Base-by-base conservation (phyloP, 1,140 invertebrate species). In the Bombus vancouverensis region DNA sequence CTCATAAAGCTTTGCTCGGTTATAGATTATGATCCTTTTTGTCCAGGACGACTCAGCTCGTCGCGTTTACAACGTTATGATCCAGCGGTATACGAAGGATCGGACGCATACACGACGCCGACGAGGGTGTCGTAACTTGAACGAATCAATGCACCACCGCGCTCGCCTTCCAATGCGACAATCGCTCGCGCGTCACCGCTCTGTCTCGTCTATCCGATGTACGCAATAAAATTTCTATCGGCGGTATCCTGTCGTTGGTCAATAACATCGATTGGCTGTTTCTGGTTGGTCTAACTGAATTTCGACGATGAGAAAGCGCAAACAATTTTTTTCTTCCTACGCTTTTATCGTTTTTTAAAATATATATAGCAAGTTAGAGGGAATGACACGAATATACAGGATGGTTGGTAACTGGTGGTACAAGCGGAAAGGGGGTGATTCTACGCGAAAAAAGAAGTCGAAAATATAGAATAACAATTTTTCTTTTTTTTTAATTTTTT, bases 31-130 rank as follows among this genome's bases (percentile, higher is more conserved):
- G 57, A 47, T 65, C 32, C 57, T 32, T 12, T 65, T 2, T 44
- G 28, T 39, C 1, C 22, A 1, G 28, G 4, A 5, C 39, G 28
- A 59, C 22, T 74, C 32, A 12, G 34, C 15, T 13, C 28, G 18
- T 15, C 28, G 18, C 68, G 28, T 81, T 81, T 39, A 73, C 59
- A 81, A 81, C 68, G 47, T 37, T 47, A 83, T 66, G 39, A 66
- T 82, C 57, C 42, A 6, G 15, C n/a, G 22, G 2, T 34, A 32
- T 47, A 25, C 62, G 42, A 74, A n/a, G 10, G 8, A 32, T 44
- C 15, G 71, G 15, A 39, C 42, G 28, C 68, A 10, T 28, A 13
- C 15, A 25, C 53, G 28, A 42, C 80, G 32, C 12, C 71, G 10
- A 18, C 25, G 25, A 2, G 72, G 13, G 47, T 22, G 32, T 66